Conservation (phyloP, 2,797 vertebrate genomes). For the Hydrolagus colliei region DNA sequence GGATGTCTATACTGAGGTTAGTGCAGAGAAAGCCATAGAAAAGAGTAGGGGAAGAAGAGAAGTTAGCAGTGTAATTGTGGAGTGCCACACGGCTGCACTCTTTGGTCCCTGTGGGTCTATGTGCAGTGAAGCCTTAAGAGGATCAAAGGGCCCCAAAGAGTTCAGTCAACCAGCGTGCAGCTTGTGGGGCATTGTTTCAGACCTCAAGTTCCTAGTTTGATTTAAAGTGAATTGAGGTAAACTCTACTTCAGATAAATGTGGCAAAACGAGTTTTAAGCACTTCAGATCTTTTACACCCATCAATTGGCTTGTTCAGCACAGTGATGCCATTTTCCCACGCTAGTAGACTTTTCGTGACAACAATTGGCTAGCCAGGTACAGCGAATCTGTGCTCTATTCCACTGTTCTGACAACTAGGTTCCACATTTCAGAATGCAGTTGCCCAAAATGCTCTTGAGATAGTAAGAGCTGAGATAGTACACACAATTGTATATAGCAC, state of each 20-base stretch:
- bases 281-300: constrained; percentile 18
- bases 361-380: constrained; percentile 14
- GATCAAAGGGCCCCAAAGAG: neutral
- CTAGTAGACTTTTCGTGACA: neutral
- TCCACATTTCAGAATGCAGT: neutral
- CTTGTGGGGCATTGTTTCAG: constrained; percentile 21
- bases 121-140: constrained; percentile 7
- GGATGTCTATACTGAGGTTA: neutral
- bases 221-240: constrained; percentile 19
- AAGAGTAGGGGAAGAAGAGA: neutral
- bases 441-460: neutral
- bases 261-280: constrained; percentile 25
- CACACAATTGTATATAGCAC: neutral
- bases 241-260: constrained; percentile 23
- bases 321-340: constrained; percentile 16
- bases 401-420: neutral
- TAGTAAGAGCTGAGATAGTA: too few species aligned
- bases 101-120: neutral
- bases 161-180: neutral
- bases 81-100: neutral
- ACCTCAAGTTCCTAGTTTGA: constrained; percentile 28
- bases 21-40: neutral
- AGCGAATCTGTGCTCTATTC: neutral
- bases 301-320: constrained; percentile 5
- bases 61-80: neutral